Evolutionary conservation across 2,888 invertebrate genomes (phyloP).

Genomic region (Cepaea hortensis): DNA sequence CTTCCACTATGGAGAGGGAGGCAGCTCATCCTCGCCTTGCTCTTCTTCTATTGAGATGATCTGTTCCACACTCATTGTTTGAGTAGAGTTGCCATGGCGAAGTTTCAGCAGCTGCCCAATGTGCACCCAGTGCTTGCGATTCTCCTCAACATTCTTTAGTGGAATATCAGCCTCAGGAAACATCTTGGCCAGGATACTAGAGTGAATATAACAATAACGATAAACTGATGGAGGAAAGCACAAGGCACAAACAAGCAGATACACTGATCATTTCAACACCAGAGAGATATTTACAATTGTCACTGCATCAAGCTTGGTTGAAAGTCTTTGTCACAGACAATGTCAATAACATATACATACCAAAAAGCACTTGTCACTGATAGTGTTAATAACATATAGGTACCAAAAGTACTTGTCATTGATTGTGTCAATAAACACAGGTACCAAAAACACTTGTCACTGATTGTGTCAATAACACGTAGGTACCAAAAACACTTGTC

Average conservation of each 20-base stretch:
- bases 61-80: slow-evolving; percentile 68
- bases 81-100: slow-evolving; percentile 64
- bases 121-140: slow-evolving; percentile 71
- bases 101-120: slow-evolving; percentile 68
- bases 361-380: too few species aligned
- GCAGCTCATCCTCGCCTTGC: slow-evolving; percentile 51
- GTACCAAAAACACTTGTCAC: too few species aligned
- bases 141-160: slow-evolving; percentile 66
- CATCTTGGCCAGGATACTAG: slow-evolving; percentile 65
- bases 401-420: too few species aligned
- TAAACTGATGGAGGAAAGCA: not conserved
- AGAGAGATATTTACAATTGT: not conserved
- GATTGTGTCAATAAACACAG: too few species aligned
- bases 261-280: not conserved
- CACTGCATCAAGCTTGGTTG: not conserved
- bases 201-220: not conserved
- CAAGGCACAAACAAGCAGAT: not conserved
- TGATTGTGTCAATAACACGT: too few species aligned
- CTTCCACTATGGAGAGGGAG: slow-evolving; percentile 29
- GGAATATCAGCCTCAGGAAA: slow-evolving; percentile 66
- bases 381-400: too few species aligned
- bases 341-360: too few species aligned
- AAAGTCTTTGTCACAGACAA: too few species aligned
- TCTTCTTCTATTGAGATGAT: slow-evolving; percentile 65
- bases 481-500: too few species aligned